Evolutionary conservation across 2,797 vertebrate genomes (phyloP).

Genomic region (Lophotriccus pileatus): DNA sequence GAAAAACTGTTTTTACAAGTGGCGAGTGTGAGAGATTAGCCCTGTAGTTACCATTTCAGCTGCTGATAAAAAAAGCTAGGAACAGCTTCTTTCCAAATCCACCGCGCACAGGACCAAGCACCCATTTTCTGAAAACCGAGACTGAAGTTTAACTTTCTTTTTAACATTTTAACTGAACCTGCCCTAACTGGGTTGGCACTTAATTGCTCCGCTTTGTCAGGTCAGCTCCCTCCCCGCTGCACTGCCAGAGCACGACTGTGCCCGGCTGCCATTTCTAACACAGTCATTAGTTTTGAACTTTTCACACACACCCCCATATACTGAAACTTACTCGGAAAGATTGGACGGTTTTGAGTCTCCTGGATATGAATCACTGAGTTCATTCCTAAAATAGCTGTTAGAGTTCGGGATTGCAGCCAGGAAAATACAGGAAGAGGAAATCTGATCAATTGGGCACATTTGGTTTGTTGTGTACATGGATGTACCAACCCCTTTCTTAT

Average conservation of each 20-base stretch:
- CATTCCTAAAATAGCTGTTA: slow-evolving; percentile 39
- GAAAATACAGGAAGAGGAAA: slow-evolving; percentile 53
- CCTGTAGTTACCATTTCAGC: slow-evolving; percentile 21
- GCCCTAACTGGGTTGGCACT: not conserved
- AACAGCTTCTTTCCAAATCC: not conserved
- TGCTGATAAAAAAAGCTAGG: slow-evolving; percentile 20
- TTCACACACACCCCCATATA: not conserved
- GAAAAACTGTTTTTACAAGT: slow-evolving; percentile 56
- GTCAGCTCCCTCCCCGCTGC: not conserved
- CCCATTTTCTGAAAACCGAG: not conserved
- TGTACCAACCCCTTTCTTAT: not conserved
- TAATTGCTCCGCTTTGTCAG: not conserved
- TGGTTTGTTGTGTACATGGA: not conserved
- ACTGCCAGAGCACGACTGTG: not conserved
- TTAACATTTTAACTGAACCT: not conserved
- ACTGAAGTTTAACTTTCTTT: not conserved
- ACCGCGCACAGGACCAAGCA: not conserved
- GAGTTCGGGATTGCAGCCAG: slow-evolving; percentile 10
- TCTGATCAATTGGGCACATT: slow-evolving; percentile 31
- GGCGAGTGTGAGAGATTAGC: slow-evolving; percentile 44
- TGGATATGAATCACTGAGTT: slow-evolving; percentile 38
- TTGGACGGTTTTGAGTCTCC: not conserved
- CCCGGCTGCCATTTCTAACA: not conserved
- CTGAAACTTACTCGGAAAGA: not conserved
- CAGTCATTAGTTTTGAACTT: not conserved